phyloP scores from a whole-genome alignment of 2,797 vertebrate species.

The Carapus acus region DNA sequence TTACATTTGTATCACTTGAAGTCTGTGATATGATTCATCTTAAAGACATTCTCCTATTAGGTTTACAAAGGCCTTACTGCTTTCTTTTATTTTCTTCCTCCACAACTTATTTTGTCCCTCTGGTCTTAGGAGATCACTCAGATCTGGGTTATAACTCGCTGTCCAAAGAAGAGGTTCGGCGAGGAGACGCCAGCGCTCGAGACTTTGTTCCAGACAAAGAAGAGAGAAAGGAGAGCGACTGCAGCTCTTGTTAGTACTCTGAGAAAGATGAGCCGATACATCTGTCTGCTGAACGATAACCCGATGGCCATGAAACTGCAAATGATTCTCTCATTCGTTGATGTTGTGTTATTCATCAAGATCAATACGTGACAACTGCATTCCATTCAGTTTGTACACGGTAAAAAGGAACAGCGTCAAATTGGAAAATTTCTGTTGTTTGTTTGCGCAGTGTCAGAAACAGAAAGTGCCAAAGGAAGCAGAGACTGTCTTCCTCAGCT shows the following conservation, averaged over 20 bases:
- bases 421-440: too few relatives aligned
- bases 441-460: slow-evolving; percentile 65
- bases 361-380: slow-evolving; percentile 28
- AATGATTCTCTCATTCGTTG: slow-evolving; percentile 27
- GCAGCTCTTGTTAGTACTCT: slow-evolving; percentile 72
- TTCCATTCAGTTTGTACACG: background rate
- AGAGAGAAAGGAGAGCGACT: slow-evolving; percentile 86
- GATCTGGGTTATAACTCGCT: slow-evolving; percentile 86
- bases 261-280: slow-evolving; percentile 18
- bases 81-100: background rate
- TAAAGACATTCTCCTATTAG: background rate
- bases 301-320: slow-evolving; percentile 14
- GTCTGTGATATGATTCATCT: too few relatives aligned
- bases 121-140: slow-evolving; percentile 79
- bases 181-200: slow-evolving; percentile 69
- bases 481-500: slow-evolving; percentile 68
- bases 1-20: too few relatives aligned
- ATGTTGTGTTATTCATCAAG: slow-evolving; percentile 22
- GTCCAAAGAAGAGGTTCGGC: slow-evolving; percentile 85
- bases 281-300: slow-evolving; percentile 9
- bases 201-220: slow-evolving; percentile 74
- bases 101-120: background rate
- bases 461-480: slow-evolving; percentile 68
- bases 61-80: background rate
- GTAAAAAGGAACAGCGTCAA: too few relatives aligned